A percentile compares a stretch with the other conserved stretches of the same genome.
Conservation (phyloP, 2,113 vertebrate genomes). For the Ranitomeya variabilis region DNA sequence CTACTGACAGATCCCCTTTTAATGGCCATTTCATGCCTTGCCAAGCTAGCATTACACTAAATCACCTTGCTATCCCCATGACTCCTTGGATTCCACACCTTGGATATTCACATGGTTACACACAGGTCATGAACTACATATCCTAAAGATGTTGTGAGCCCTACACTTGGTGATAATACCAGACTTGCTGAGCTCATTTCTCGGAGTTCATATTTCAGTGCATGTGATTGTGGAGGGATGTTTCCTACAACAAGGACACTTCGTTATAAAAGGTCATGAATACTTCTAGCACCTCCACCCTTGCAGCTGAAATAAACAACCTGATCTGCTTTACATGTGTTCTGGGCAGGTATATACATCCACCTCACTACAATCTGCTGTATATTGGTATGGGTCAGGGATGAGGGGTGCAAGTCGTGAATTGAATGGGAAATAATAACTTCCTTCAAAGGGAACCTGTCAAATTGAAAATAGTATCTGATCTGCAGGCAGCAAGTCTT, state of each 20-base stretch:
- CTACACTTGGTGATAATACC: background rate
- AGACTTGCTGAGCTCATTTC: background rate
- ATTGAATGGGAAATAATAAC: too few species aligned
- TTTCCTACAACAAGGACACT: background rate
- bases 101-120: background rate
- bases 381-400: too few species aligned
- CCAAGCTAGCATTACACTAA: too few species aligned
- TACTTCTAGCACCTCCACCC: background rate
- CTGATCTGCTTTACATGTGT: background rate
- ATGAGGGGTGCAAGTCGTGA: too few species aligned
- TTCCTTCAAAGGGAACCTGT: too few species aligned
- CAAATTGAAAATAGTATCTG: too few species aligned
- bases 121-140: background rate
- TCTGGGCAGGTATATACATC: background rate
- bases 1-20: too few species aligned
- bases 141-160: background rate
- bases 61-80: too few species aligned
- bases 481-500: too few species aligned
- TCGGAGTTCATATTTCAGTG: background rate
- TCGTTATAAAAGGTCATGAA: background rate
- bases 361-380: background rate
- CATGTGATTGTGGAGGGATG: conserved; percentile 16
- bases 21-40: too few species aligned
- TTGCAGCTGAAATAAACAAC: background rate
- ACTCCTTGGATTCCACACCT: too few species aligned